phyloP scores from a whole-genome alignment of 2,888 invertebrate genomes.

The Lacanobia oleracea region DNA sequence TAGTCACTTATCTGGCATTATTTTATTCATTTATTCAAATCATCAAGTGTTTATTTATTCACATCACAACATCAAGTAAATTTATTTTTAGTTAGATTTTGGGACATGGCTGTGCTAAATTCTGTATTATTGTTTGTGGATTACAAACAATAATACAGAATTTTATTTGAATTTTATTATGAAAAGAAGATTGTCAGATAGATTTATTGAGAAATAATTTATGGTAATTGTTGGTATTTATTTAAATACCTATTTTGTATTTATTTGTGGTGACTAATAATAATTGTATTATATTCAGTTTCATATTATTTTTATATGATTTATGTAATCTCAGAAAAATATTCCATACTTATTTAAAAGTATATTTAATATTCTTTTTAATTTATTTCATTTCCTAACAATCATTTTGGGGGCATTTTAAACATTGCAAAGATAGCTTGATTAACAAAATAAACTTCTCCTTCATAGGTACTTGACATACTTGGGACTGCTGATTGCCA shows the following conservation, averaged over 20 bases:
- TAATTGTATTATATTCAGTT: background rate
- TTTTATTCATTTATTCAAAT: conserved; percentile 19
- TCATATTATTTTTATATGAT: background rate
- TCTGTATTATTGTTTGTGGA: background rate
- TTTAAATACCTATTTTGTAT: background rate
- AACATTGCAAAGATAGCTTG: background rate
- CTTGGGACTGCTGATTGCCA: conserved; percentile 95
- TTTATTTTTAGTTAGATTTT: background rate
- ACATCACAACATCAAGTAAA: background rate
- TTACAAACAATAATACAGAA: too few relatives aligned
- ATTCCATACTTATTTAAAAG: background rate
- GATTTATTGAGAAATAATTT: background rate
- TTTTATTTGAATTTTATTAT: background rate
- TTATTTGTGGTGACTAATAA: background rate
- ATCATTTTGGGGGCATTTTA: conserved; percentile 21
- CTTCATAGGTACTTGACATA: conserved; percentile 94
- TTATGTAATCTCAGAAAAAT: background rate
- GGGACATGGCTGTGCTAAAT: background rate
- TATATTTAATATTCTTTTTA: background rate
- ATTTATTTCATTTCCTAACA: background rate
- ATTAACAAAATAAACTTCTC: conserved; percentile 11
- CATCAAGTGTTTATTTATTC: conserved; percentile 29
- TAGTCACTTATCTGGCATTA: background rate
- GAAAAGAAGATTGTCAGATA: background rate
- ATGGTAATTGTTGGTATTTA: background rate